These are phyloP conservation scores for Hymenopus coronatus DNA, from an alignment of 2,888 invertebrate genomes.

Conservation along the genomic window DNA sequence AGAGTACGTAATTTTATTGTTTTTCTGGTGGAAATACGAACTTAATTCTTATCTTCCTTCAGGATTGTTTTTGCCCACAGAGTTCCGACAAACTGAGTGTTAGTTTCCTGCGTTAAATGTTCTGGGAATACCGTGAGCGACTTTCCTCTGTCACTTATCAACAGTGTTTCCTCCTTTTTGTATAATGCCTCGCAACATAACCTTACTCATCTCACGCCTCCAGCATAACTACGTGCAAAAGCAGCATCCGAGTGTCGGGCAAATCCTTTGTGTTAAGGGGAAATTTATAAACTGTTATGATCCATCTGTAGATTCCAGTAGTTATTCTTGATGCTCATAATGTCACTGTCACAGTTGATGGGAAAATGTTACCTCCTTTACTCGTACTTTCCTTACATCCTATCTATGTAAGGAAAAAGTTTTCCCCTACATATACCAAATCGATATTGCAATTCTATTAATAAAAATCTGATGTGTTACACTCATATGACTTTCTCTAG, in stretches of 20 bases:
- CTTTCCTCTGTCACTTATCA: neutral
- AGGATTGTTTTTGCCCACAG: neutral
- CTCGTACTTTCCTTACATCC: too few species aligned
- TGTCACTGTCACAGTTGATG: too few species aligned
- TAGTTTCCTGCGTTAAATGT: neutral
- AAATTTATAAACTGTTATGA: neutral
- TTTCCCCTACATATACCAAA: too few species aligned
- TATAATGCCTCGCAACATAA: neutral
- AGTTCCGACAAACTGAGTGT: neutral
- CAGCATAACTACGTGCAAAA: too few species aligned
- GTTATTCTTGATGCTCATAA: neutral
- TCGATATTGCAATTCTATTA: too few species aligned
- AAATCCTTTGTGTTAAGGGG: neutral
- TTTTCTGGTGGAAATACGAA: too few species aligned
- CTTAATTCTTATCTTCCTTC: neutral
- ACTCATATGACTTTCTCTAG: too few species aligned
- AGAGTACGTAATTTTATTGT: too few species aligned
- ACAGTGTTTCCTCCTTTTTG: neutral
- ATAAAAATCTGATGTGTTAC: too few species aligned
- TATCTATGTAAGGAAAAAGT: too few species aligned
- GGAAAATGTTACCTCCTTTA: too few species aligned
- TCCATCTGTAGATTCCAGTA: neutral
- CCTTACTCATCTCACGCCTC: neutral
- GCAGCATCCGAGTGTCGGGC: too few species aligned
- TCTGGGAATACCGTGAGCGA: neutral